phyloP scores from a whole-genome alignment of 2,888 invertebrate genomes.

The Bibio marci region DNA sequence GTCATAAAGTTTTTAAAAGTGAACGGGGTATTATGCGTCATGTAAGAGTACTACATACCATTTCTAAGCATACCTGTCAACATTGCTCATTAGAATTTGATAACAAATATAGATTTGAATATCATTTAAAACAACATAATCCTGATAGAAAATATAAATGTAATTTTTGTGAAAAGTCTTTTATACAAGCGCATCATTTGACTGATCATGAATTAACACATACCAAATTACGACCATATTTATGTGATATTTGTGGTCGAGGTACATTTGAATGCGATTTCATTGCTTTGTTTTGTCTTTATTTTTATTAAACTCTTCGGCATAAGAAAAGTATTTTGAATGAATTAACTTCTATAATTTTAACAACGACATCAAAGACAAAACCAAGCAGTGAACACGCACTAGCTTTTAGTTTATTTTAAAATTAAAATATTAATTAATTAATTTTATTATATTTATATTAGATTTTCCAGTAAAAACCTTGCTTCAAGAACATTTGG shows the following conservation, averaged over 20 bases:
- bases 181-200: conserved; percentile 10
- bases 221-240: conserved; percentile 8
- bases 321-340: no score
- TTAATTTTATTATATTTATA: no score
- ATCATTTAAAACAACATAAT: conserved; percentile 10
- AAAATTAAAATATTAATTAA: no score
- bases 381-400: no score
- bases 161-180: conserved; percentile 10
- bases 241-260: conserved; percentile 10
- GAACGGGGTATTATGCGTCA: conserved; percentile 7
- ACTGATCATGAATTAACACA: conserved; percentile 10
- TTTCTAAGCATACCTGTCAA: conserved; percentile 4
- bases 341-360: no score
- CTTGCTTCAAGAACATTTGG: conserved; percentile 9
- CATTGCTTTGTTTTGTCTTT: no score
- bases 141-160: conserved; percentile 10
- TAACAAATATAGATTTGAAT: conserved; percentile 8
- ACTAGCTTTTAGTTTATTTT: no score
- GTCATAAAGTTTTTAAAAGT: conserved; percentile 7
- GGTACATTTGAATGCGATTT: no score
- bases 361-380: no score
- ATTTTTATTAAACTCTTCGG: no score
- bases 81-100: conserved; percentile 5
- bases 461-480: conserved; percentile 8
- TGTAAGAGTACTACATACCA: conserved; percentile 5